Percentiles rank a stretch among this genome's conserved stretches.
phyloP scores from a whole-genome alignment of 2,797 vertebrate species.

The Chloroceryle amazona region DNA sequence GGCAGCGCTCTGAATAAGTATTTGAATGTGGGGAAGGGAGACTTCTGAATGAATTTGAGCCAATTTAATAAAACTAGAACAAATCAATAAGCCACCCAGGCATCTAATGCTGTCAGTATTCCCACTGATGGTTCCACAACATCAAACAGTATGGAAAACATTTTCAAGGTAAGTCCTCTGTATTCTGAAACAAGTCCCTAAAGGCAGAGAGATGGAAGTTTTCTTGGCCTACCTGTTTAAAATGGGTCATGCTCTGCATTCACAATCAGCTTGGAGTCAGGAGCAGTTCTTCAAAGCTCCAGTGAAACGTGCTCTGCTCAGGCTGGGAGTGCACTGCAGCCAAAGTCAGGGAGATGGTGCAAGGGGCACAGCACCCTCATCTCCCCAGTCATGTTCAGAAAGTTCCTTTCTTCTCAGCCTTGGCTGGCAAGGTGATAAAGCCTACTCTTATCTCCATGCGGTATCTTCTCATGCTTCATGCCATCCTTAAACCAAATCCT shows the following conservation, averaged over 20 bases:
- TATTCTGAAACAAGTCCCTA: slow-evolving; percentile 65
- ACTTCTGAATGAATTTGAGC: slow-evolving; percentile 59
- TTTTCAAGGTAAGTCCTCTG: slow-evolving; percentile 70
- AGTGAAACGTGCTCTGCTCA: accelerated
- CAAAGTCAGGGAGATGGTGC: not conserved
- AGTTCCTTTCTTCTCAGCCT: not conserved
- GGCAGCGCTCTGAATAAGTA: slow-evolving; percentile 17
- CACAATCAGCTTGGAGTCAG: slow-evolving; percentile 39
- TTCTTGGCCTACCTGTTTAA: slow-evolving; percentile 72
- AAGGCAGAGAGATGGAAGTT: slow-evolving; percentile 67
- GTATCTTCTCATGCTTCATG: not conserved
- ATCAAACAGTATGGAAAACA: slow-evolving; percentile 75
- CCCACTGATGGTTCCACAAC: slow-evolving; percentile 61
- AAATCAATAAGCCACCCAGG: slow-evolving; percentile 75
- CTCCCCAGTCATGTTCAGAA: not conserved
- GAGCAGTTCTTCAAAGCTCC: slow-evolving; percentile 7
- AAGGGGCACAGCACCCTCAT: not conserved
- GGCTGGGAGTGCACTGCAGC: accelerated
- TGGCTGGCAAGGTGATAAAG: not conserved
- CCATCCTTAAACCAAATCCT: not conserved
- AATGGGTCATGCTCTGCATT: slow-evolving; percentile 62
- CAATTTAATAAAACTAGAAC: slow-evolving; percentile 71
- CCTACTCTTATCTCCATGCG: not conserved
- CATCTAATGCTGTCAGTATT: slow-evolving; percentile 62
- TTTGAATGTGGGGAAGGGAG: slow-evolving; percentile 22